These are phyloP conservation scores for Nothura maculosa DNA, from an alignment of 2,797 vertebrate genomes.

Conservation along the genomic window DNA sequence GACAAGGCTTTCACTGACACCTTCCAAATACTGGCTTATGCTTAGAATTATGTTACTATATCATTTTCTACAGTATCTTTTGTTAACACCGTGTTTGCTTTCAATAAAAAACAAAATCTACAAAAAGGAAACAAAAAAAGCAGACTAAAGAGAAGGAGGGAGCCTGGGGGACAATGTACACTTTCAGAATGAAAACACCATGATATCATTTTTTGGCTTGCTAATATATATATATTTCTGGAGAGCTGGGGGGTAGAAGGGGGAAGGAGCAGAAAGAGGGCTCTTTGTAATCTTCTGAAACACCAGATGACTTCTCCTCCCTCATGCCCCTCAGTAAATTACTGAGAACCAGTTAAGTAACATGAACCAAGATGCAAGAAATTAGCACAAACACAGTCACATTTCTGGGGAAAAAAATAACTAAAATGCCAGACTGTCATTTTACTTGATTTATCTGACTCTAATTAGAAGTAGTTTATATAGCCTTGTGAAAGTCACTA, in stretches of 20 bases:
- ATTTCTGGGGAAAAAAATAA: not conserved
- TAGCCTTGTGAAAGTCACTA: not conserved
- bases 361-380: slow-evolving; percentile 3
- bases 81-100: not conserved
- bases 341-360: slow-evolving; percentile 46
- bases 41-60: not conserved
- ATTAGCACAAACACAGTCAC: slow-evolving; percentile 10
- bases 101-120: not conserved
- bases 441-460: slow-evolving; percentile 34
- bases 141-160: not conserved
- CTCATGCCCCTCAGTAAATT: slow-evolving; percentile 47
- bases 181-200: slow-evolving; percentile 60
- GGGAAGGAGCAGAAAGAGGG: slow-evolving; percentile 31
- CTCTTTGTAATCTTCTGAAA: slow-evolving; percentile 38
- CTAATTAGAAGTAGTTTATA: not conserved
- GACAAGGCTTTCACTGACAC: not conserved
- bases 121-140: not conserved
- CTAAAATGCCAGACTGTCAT: not conserved
- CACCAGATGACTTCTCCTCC: not conserved
- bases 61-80: not conserved
- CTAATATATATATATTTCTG: not conserved
- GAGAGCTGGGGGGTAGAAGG: not conserved
- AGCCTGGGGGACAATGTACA: slow-evolving; percentile 32
- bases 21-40: not conserved
- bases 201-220: slow-evolving; percentile 54